Evolutionary conservation across 2,888 invertebrate species (phyloP), one percentile per base, ranked within the genome.

Genomic region (Timema cristinae): DNA sequence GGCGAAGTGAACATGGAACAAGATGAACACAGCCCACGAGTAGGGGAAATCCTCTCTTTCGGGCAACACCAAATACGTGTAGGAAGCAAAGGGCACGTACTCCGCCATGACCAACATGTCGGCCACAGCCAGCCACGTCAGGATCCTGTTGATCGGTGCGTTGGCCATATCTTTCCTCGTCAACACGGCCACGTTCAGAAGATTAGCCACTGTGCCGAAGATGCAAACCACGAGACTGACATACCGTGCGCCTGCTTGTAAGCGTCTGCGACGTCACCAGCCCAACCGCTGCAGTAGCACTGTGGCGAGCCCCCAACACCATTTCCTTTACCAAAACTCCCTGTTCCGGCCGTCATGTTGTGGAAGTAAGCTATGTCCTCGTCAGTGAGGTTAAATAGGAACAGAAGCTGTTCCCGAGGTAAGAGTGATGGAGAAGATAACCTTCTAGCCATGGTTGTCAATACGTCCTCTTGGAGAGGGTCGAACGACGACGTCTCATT

Each of bases 91-190:
- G 0, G 97, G 96, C 75, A 97, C 92, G 82, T 97, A 97, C 78
- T 95, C 95, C 78, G 97, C 85, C 91, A 97, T 97, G 15, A 97
- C 96, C n/a, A 95, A 86, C 51, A 97, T 87, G 81, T 97, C 97
- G 15, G 97, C 94, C 9, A 96, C 90, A 0, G 97, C 97, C 50
- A 95, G 85, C 7, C 93, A 94, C 0, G 95, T 95, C 59, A 97
- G 88, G 73, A 97, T 95, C 69, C 93, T 90, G 83, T 97, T 97
- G 50, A 95, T 97, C 5, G 97, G 91, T 73, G 94, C 94, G 75
- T 88, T 85, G n/a, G 81, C 78, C 95, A 97, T 97, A 82, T 96
- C 94, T 50, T 91, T 90, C 13, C 94, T 88, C 9, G 95, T 92
- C 70, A 97, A 86, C 11, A 97, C 95, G 59, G 93, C 90, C 75